Conservation (phyloP, 2,113 vertebrate species). For the Monarcha castaneiventris region DNA sequence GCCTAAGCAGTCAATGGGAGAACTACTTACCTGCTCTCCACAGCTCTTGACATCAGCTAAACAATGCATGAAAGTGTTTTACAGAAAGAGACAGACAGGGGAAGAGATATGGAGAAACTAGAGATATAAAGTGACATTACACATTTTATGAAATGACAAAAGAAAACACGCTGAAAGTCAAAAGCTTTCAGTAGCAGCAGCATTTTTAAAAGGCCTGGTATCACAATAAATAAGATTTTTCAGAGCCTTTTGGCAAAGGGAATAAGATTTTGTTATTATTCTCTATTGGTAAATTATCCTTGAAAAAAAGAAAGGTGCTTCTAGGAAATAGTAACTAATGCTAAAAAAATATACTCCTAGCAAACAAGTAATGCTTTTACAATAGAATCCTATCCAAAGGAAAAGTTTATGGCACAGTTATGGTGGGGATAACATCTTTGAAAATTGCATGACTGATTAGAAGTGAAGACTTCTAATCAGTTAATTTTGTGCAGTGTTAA, state of each 20-base stretch:
- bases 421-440: neutral
- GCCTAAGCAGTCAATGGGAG: neutral
- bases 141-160: conserved; percentile 13
- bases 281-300: neutral
- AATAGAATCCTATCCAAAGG: neutral
- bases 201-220: neutral
- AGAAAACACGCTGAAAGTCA: neutral
- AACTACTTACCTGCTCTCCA: neutral
- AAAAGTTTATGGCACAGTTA: neutral
- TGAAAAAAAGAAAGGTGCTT: neutral
- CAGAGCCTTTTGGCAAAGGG: neutral
- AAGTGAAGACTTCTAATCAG: neutral
- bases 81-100: neutral
- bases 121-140: conserved; percentile 29
- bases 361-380: neutral
- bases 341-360: neutral
- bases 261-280: neutral
- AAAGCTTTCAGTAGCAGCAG: neutral
- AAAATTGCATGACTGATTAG: neutral
- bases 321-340: neutral
- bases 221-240: neutral
- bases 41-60: conserved; percentile 19
- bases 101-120: neutral
- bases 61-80: conserved; percentile 9
- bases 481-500: neutral